These are phyloP conservation scores for Hypocryptadius cinnamomeus DNA, from an alignment of 2,113 vertebrate genomes.

Conservation along the genomic window DNA sequence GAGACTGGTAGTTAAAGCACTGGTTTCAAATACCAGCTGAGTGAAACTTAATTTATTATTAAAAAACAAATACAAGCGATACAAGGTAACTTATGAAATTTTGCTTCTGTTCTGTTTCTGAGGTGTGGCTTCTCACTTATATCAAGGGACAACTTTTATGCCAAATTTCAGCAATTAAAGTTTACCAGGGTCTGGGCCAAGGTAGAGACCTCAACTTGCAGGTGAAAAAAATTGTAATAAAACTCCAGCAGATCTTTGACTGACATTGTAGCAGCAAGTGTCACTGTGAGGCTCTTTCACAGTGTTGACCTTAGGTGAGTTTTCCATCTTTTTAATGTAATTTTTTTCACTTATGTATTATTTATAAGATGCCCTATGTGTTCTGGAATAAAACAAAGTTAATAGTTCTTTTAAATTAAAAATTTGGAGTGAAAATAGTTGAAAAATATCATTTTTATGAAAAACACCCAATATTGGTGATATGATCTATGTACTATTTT, in stretches of 20 bases:
- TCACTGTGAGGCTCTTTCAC: background rate
- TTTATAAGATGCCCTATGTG: background rate
- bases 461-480: background rate
- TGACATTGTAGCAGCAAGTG: background rate
- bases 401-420: background rate
- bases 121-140: background rate
- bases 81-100: background rate
- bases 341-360: background rate
- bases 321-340: background rate
- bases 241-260: background rate
- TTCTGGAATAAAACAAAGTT: background rate
- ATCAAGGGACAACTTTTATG: background rate
- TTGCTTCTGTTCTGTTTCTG: background rate
- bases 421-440: background rate
- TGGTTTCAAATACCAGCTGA: background rate
- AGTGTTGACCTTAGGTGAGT: background rate
- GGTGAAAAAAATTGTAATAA: background rate
- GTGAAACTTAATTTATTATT: background rate
- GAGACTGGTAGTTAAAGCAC: background rate
- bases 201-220: background rate
- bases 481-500: background rate
- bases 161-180: background rate
- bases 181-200: background rate
- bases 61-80: background rate
- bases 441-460: background rate